Conservation (phyloP, 2,113 vertebrate genomes). For the Ptilorrhoa leucosticta region DNA sequence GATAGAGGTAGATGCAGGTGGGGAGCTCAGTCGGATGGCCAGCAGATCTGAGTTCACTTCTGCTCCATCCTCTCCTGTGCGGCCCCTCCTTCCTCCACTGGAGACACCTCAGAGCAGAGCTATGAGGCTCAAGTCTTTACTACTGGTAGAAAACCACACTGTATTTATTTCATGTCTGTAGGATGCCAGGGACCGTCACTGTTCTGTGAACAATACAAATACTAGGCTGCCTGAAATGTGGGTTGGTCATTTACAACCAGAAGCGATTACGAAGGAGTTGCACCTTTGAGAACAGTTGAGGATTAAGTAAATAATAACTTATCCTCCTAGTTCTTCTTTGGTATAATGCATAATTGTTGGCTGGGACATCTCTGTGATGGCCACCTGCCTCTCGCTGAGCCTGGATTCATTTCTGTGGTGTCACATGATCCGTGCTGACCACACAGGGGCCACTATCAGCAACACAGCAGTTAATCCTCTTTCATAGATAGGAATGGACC, state of each 20-base stretch:
- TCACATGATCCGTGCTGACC: not conserved
- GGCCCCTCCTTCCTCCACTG: not conserved
- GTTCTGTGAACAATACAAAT: not conserved
- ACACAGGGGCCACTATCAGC: not conserved
- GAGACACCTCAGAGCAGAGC: not conserved
- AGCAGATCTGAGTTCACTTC: not conserved
- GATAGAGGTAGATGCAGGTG: not conserved
- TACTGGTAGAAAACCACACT: not conserved
- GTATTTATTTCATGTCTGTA: not conserved
- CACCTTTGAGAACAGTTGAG: not conserved
- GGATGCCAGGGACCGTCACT: not conserved
- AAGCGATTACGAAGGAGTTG: not conserved
- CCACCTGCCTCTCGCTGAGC: not conserved
- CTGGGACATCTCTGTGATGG: rapidly evolving
- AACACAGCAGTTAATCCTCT: not conserved
- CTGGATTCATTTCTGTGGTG: not conserved
- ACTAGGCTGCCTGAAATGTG: not conserved
- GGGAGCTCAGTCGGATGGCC: not conserved
- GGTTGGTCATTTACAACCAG: not conserved
- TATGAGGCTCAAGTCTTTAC: not conserved
- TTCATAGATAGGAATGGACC: not conserved
- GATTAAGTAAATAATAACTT: not conserved
- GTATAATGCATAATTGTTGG: not conserved
- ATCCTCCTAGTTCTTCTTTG: not conserved
- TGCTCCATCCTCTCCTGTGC: not conserved